phyloP scores from a whole-genome alignment of 2,797 vertebrate species.

The Australoheros facetus region DNA sequence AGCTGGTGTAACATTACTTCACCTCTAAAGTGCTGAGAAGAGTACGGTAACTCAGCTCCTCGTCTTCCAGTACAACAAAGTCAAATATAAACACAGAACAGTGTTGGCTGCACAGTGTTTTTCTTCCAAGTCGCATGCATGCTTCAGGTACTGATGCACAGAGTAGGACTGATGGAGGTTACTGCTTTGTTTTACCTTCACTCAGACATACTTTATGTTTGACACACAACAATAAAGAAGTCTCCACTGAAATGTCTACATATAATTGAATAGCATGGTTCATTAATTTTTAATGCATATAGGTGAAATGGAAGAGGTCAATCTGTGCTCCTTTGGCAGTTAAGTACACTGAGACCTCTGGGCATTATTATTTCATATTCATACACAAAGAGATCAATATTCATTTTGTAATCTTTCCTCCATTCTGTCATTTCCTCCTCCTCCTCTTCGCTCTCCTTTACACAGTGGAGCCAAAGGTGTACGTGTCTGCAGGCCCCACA shows the following conservation, averaged over 20 bases:
- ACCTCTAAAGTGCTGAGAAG: slow-evolving; percentile 20
- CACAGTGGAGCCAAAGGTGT: slow-evolving; percentile 93
- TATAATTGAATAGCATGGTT: slow-evolving; percentile 47
- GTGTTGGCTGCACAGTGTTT: slow-evolving; percentile 24
- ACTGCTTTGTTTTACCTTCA: slow-evolving; percentile 1
- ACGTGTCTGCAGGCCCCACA: slow-evolving; percentile 85
- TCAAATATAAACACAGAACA: slow-evolving; percentile 49
- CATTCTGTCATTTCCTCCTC: slow-evolving; percentile 25
- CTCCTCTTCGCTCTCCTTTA: neutral
- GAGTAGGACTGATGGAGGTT: slow-evolving; percentile 2
- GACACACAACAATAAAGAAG: slow-evolving; percentile 39
- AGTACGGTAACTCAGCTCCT: slow-evolving; percentile 28
- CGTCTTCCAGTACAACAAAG: slow-evolving; percentile 37
- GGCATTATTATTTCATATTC: slow-evolving; percentile 75
- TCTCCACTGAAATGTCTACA: slow-evolving; percentile 47
- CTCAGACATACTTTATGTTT: slow-evolving; percentile 26
- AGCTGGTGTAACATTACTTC: slow-evolving; percentile 46
- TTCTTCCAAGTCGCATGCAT: neutral
- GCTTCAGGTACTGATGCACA: neutral
- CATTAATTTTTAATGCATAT: slow-evolving; percentile 75
- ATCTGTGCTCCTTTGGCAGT: slow-evolving; percentile 57
- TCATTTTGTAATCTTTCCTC: slow-evolving; percentile 58
- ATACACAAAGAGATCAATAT: slow-evolving; percentile 62
- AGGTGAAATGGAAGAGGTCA: slow-evolving; percentile 63
- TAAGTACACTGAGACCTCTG: slow-evolving; percentile 50